A percentile compares a stretch with the other conserved stretches of the same genome.
These are phyloP conservation scores for Lepilemur septentrionalis DNA, from an alignment of 2,797 vertebrate genomes.

Conservation along the genomic window DNA sequence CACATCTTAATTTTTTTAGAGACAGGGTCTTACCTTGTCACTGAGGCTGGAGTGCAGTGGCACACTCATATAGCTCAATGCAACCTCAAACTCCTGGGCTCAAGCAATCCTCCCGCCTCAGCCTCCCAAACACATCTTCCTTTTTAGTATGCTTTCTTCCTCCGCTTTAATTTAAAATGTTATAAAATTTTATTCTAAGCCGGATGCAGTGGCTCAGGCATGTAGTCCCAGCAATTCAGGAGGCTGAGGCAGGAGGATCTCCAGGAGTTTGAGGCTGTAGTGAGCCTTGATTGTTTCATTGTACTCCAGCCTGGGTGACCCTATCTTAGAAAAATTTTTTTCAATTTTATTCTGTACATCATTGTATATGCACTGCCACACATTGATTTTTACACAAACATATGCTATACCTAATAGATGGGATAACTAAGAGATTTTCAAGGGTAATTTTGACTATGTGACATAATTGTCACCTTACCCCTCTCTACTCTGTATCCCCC, in stretches of 20 bases:
- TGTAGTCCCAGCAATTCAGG: too few species aligned
- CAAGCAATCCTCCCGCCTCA: neutral
- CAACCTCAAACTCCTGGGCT: neutral
- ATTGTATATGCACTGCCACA: neutral
- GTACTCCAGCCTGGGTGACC: too few species aligned
- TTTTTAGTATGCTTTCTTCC: neutral
- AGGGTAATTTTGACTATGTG: neutral
- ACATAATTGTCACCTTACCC: neutral
- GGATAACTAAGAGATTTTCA: neutral
- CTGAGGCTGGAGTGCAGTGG: neutral
- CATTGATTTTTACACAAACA: neutral
- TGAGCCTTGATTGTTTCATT: too few species aligned
- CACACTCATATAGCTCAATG: neutral
- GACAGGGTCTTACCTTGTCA: neutral
- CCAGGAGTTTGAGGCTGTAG: too few species aligned
- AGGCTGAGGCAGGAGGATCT: too few species aligned
- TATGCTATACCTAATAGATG: neutral
- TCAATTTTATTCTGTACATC: neutral
- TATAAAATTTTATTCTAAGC: neutral
- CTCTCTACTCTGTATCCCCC: neutral
- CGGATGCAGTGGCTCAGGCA: too few species aligned
- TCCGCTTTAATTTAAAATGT: neutral
- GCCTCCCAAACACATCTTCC: too few species aligned
- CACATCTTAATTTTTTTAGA: neutral
- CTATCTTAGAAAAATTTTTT: too few species aligned